A percentile compares a stretch with the other conserved stretches of the same genome.
Conservation (phyloP, 2,113 vertebrate species). For the Argyrosomus japonicus region DNA sequence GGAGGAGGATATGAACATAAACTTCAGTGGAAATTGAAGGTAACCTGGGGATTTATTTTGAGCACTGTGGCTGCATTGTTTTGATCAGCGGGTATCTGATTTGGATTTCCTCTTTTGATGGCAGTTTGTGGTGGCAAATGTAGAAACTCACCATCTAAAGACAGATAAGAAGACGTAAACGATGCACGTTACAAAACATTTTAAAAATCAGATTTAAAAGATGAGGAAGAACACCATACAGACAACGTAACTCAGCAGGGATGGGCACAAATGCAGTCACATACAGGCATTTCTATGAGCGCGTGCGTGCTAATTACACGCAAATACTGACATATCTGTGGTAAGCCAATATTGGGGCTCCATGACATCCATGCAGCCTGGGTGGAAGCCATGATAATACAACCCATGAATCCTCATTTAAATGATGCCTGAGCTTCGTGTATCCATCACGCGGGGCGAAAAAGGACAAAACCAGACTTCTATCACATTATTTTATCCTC, state of each 20-base stretch:
- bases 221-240: neutral
- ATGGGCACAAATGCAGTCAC: too few relatives aligned
- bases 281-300: neutral
- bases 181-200: neutral
- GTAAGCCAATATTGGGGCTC: neutral
- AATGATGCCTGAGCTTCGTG: neutral
- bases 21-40: neutral
- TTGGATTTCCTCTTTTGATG: too few relatives aligned
- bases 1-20: too few relatives aligned
- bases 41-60: neutral
- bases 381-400: neutral
- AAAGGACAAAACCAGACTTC: constrained; percentile 3
- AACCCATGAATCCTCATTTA: constrained; percentile 1
- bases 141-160: neutral
- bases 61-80: neutral
- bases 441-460: neutral
- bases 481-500: constrained; percentile 29
- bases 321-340: neutral
- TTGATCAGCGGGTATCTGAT: neutral
- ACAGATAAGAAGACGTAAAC: neutral
- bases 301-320: neutral
- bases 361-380: neutral
- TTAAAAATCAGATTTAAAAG: neutral
- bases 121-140: neutral
- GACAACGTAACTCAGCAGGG: too few relatives aligned